Conservation (phyloP, 2,888 invertebrate genomes). For the Epinotia bilunana region DNA sequence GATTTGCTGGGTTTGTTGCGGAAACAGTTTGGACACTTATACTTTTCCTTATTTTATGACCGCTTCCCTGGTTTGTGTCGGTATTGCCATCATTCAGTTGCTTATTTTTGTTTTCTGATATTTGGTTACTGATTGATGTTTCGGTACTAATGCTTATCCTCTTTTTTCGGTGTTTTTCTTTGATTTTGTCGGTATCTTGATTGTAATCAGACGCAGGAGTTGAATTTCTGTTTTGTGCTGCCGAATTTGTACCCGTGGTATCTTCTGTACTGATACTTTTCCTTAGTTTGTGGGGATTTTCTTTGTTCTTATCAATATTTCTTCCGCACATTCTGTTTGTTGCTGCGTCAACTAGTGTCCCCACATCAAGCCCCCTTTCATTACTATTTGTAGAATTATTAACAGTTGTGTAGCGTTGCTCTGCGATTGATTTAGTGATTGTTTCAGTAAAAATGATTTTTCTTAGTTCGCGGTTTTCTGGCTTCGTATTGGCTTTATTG, state of each 20-base stretch:
- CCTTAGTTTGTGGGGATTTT: neutral
- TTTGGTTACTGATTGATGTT: neutral
- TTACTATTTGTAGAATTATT: neutral
- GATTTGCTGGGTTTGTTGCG: neutral
- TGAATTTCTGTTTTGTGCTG: neutral
- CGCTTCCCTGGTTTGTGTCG: neutral
- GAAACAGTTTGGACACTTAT: neutral
- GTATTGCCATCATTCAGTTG: neutral
- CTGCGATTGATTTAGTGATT: neutral
- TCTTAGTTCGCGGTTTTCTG: neutral
- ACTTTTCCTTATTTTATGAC: neutral
- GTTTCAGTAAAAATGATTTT: neutral
- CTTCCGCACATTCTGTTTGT: neutral
- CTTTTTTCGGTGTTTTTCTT: neutral
- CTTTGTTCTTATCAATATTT: neutral
- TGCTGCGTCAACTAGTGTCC: neutral
- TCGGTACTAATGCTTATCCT: constrained; percentile 1
- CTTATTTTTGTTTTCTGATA: neutral
- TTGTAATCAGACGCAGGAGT: neutral
- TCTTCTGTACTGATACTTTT: neutral
- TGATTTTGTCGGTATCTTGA: neutral
- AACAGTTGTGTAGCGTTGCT: neutral
- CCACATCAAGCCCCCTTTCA: neutral
- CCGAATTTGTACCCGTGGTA: neutral
- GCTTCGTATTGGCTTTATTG: neutral